Evolutionary conservation across 1,140 invertebrate species (phyloP).

Genomic region (Homarus americanus): DNA sequence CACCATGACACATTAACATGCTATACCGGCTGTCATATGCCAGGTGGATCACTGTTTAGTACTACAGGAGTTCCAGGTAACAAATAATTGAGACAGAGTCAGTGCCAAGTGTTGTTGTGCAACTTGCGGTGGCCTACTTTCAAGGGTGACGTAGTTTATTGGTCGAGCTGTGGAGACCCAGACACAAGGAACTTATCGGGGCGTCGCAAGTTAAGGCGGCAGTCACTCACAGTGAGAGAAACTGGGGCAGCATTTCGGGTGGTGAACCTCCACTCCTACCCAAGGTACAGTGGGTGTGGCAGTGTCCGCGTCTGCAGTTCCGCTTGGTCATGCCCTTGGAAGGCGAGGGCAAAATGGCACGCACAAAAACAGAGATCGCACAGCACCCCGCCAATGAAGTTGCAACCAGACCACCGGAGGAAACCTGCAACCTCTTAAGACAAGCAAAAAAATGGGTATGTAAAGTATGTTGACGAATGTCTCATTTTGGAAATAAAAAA

Average conservation of each 20-base stretch:
- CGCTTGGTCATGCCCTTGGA: slow-evolving; percentile 3
- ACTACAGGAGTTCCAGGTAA: no score
- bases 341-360: slow-evolving; percentile 4
- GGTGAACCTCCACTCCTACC: background rate
- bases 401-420: background rate
- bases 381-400: background rate
- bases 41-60: no score
- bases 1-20: no score
- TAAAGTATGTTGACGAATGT: background rate
- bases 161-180: background rate
- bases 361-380: background rate
- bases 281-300: slow-evolving; percentile 1
- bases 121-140: no score
- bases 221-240: background rate
- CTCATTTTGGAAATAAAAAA: background rate
- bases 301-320: background rate
- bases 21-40: no score
- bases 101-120: no score
- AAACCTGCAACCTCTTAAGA: background rate
- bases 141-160: no score
- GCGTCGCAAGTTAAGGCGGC: background rate
- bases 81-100: no score
- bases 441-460: background rate
- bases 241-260: background rate
- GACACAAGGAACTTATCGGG: background rate